These are phyloP conservation scores for Charina bottae DNA, from an alignment of 2,113 vertebrate genomes.

Conservation along the genomic window DNA sequence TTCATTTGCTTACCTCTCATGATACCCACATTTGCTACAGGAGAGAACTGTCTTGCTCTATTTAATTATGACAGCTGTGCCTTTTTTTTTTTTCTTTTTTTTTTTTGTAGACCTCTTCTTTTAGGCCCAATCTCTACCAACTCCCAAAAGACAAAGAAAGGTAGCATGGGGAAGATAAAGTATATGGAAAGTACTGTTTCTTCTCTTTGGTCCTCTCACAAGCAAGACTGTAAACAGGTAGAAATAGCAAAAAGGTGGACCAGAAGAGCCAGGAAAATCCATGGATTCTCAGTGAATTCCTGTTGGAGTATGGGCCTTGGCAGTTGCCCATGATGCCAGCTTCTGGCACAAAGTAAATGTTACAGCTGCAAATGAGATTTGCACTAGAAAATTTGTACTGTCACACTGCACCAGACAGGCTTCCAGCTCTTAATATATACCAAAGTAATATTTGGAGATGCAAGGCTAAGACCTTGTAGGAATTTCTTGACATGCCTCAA, in stretches of 20 bases:
- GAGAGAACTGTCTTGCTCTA: no score
- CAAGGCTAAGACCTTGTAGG: neutral
- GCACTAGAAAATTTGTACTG: neutral
- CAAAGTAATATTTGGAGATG: neutral
- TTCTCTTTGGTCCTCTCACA: neutral
- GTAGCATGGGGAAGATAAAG: neutral
- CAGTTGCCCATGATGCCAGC: neutral
- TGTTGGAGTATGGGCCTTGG: neutral
- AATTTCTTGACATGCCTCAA: constrained; percentile 15
- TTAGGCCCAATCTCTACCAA: neutral
- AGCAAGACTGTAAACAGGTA: neutral
- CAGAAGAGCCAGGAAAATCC: neutral
- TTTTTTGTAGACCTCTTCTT: neutral
- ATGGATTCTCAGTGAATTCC: neutral
- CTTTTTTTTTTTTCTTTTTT: no score
- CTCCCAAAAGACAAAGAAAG: no score
- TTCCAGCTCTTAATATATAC: neutral
- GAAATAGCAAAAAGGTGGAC: neutral
- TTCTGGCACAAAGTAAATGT: neutral
- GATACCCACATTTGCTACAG: no score
- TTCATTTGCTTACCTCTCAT: no score
- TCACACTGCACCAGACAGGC: neutral
- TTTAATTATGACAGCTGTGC: no score
- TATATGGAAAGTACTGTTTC: neutral
- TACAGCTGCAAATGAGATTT: neutral